Percentiles rank a stretch among this genome's conserved stretches.
phyloP scores from a whole-genome alignment of 2,113 vertebrate species.

The Urocynchramus pylzowi region DNA sequence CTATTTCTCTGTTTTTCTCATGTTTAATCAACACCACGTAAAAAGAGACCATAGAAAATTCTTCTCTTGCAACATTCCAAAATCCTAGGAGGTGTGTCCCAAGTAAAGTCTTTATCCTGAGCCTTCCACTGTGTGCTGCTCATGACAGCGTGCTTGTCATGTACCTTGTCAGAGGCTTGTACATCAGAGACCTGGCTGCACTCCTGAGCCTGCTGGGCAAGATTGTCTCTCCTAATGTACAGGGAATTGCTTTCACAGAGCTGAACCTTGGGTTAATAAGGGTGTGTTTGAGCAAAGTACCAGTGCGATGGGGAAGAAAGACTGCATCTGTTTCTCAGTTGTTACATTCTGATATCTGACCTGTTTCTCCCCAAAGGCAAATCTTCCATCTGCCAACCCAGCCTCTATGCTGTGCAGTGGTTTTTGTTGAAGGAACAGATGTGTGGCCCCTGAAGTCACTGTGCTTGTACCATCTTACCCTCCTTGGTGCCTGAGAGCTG shows the following conservation, averaged over 20 bases:
- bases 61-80: neutral
- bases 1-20: neutral
- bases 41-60: neutral
- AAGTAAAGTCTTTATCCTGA: neutral
- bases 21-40: neutral
- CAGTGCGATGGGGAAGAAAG: neutral
- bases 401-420: neutral
- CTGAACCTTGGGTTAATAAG: neutral
- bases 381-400: neutral
- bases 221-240: neutral
- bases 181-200: neutral
- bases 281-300: neutral
- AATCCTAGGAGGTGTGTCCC: neutral
- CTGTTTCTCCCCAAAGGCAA: neutral
- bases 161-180: neutral
- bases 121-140: neutral
- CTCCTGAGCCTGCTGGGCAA: neutral
- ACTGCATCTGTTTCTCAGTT: neutral
- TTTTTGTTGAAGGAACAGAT: neutral
- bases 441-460: neutral
- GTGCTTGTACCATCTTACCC: rapidly evolving
- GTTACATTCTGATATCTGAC: neutral
- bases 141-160: neutral
- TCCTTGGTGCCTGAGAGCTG: neutral
- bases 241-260: neutral